Conservation (phyloP, 2,888 invertebrate species). For the Tyria jacobaeae region DNA sequence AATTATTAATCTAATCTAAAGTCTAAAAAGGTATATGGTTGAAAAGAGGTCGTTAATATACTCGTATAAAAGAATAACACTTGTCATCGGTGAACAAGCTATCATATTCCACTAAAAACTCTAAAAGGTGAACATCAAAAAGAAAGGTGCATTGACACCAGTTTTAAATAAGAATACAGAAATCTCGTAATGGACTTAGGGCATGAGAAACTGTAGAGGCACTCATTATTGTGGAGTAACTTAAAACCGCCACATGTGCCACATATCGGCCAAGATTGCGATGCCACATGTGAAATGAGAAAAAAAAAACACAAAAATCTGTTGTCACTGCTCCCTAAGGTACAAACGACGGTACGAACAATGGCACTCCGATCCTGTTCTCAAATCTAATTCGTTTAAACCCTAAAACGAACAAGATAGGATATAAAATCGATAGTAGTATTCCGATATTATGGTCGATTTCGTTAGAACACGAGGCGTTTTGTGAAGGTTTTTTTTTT, state of each 20-base stretch:
- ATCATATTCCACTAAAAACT: slow-evolving; percentile 72
- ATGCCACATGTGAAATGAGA: slow-evolving; percentile 84
- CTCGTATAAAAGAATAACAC: slow-evolving; percentile 65
- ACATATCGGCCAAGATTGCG: slow-evolving; percentile 86
- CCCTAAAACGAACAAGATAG: slow-evolving; percentile 56
- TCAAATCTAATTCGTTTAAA: slow-evolving; percentile 56
- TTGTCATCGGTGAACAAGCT: slow-evolving; percentile 64
- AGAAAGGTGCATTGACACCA: slow-evolving; percentile 70
- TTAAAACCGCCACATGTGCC: slow-evolving; percentile 85
- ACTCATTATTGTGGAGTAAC: slow-evolving; percentile 84
- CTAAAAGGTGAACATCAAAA: slow-evolving; percentile 76
- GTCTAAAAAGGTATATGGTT: too few species aligned
- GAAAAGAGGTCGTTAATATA: slow-evolving; percentile 27
- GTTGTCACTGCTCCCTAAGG: slow-evolving; percentile 84
- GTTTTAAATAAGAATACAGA: slow-evolving; percentile 53
- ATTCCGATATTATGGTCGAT: slow-evolving; percentile 69
- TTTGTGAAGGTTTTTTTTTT: slow-evolving; percentile 79
- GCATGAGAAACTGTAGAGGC: slow-evolving; percentile 81
- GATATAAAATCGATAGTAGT: slow-evolving; percentile 53
- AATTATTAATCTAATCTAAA: too few species aligned
- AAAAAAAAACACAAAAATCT: slow-evolving; percentile 81
- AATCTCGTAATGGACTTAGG: slow-evolving; percentile 73
- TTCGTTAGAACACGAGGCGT: slow-evolving; percentile 71
- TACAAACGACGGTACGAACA: slow-evolving; percentile 67
- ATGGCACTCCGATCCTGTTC: slow-evolving; percentile 67